phyloP scores from a whole-genome alignment of 2,113 vertebrate genomes.

The Callaeas wilsoni region DNA sequence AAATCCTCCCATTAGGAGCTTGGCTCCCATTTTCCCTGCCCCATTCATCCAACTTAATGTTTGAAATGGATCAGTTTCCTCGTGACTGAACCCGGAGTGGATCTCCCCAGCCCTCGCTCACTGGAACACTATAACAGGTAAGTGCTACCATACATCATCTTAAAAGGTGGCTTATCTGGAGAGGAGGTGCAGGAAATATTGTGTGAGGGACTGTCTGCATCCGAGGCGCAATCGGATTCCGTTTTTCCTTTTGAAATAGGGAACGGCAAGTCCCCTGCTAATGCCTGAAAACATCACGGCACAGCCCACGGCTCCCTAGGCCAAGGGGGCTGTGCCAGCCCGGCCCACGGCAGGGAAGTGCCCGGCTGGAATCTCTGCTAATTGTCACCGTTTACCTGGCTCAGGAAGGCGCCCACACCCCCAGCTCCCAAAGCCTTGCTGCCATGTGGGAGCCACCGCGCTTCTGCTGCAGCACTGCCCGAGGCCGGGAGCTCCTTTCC shows the following conservation, averaged over 20 bases:
- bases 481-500: background rate
- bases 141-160: constrained; percentile 62
- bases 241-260: constrained; percentile 51
- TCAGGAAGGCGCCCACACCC: rapidly evolving
- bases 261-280: background rate
- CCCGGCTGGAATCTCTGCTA: background rate
- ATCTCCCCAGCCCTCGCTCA: constrained; percentile 16
- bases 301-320: background rate
- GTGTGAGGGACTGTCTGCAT: constrained; percentile 40
- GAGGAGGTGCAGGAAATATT: constrained; percentile 53
- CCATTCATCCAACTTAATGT: constrained; percentile 6
- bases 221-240: background rate
- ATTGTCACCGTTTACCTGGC: rapidly evolving
- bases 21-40: background rate
- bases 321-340: background rate
- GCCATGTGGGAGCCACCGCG: background rate
- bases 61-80: constrained; percentile 21
- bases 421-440: background rate
- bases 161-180: constrained; percentile 60
- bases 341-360: rapidly evolving
- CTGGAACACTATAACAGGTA: constrained; percentile 59
- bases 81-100: background rate
- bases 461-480: background rate
- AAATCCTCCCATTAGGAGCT: background rate
- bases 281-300: background rate